Evolutionary conservation across 2,888 invertebrate genomes (phyloP), one percentile per base, ranked within the genome.

Genomic region (Polydrusus cervinus): DNA sequence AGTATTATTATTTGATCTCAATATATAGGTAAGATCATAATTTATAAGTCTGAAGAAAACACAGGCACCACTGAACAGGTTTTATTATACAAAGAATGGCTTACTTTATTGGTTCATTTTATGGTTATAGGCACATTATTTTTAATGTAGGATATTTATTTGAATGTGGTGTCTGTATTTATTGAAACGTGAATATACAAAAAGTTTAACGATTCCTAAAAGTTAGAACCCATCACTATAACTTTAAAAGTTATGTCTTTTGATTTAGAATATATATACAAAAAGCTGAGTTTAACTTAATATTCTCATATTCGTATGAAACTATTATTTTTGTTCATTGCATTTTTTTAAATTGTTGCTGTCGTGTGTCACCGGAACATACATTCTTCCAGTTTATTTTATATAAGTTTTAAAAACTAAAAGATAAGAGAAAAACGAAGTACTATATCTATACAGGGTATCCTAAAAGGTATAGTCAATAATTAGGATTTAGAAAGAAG

Each of bases 91-190:
- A 3, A 25, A 5, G 25, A 30, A 25, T 30, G 25, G 13, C 34
- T 34, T 34, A 55, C n/a, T 55, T 55, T 55, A 55, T 34, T 34
- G n/a, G 55, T 55, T 8, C 14, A 14, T 34, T 55, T 55, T 55
- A 55, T 34, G 55, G 55, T 55, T 55, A 55, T 34, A 34, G 34
- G 14, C 30, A 34, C 55, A 55, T 55, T 55, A 55, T 55, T 64
- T 65, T 65, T 71, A 65, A 71, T 40, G 57, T 13, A 30, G 45
- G 13, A 43, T 65, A 71, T 71, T 71, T 71, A 71, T 71, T 71
- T 71, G 65, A 71, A 65, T 71, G 71, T 71, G 71, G 71, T 71
- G 71, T 47, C 71, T 71, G 71, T 71, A 71, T 71, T 71, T 71
- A 62, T 65, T 65, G 65, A 71, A 71, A 71, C 51, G 57, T 65